Evolutionary conservation across 2,797 vertebrate species (phyloP).

Genomic region (Enoplosus armatus): DNA sequence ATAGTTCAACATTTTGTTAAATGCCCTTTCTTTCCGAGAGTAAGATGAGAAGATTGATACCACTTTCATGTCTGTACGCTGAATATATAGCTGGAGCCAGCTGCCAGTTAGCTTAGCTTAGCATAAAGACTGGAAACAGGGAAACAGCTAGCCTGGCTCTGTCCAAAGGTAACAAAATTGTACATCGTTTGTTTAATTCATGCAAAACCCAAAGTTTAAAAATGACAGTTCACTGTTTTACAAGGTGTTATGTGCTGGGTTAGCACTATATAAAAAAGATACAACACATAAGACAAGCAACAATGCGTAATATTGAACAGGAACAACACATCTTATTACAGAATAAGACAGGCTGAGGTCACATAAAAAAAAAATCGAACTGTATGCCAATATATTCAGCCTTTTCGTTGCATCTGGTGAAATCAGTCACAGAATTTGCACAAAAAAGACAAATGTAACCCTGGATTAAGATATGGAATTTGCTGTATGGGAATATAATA

Average conservation of each 20-base stretch:
- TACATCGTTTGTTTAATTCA: neutral
- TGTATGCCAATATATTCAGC: neutral
- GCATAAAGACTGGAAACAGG: neutral
- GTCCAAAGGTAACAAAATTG: neutral
- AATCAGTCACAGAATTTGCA: neutral
- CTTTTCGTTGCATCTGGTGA: neutral
- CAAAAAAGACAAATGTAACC: neutral
- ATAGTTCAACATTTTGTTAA: neutral
- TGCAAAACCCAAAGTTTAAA: neutral
- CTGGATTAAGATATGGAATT: neutral
- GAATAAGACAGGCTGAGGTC: neutral
- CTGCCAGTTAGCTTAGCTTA: neutral
- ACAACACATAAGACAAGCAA: neutral
- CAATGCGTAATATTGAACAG: neutral
- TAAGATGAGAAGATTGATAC: neutral
- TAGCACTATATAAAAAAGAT: no score
- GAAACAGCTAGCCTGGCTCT: neutral
- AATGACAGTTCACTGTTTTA: neutral
- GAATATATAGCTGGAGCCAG: neutral
- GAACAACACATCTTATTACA: slow-evolving; percentile 1
- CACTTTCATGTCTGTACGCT: neutral
- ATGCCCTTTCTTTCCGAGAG: neutral
- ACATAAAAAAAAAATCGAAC: neutral
- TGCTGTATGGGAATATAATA: neutral
- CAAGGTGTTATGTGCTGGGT: neutral